Evolutionary conservation across 2,113 vertebrate species (phyloP).

Genomic region (Macaca nemestrina): DNA sequence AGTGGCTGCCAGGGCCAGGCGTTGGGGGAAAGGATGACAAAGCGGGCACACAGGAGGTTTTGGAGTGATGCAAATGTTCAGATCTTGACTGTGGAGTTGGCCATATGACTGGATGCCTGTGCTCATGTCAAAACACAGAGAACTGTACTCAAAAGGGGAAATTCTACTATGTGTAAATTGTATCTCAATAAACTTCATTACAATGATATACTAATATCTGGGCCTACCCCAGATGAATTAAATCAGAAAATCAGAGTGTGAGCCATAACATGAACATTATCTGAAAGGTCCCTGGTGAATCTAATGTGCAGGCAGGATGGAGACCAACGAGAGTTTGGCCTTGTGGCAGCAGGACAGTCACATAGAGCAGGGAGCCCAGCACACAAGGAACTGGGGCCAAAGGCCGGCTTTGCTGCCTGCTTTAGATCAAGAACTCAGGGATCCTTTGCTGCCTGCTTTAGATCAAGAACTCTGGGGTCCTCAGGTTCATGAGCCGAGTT

Average conservation of each 20-base stretch:
- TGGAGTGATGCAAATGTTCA: not conserved
- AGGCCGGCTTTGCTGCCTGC: not conserved
- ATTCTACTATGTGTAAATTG: not conserved
- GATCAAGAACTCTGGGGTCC: not conserved
- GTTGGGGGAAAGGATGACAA: not conserved
- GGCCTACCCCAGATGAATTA: not conserved
- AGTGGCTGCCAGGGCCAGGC: not conserved
- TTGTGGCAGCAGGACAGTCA: not conserved
- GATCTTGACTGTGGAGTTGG: not conserved
- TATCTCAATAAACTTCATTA: not conserved
- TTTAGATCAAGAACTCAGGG: not conserved
- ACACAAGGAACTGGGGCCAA: not conserved
- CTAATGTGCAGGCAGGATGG: not conserved
- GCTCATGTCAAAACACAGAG: not conserved
- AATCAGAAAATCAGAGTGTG: not conserved
- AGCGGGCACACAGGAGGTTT: not conserved
- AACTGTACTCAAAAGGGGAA: not conserved
- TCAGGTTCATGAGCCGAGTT: not conserved
- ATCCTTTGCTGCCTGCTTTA: not conserved
- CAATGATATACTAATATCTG: not conserved
- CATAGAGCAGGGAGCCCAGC: not conserved
- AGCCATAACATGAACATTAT: not conserved
- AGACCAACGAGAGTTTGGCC: not conserved
- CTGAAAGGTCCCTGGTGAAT: not conserved
- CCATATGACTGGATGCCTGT: no score